Evolutionary conservation across 2,888 invertebrate species (phyloP).

Genomic region (Gerris lacustris): DNA sequence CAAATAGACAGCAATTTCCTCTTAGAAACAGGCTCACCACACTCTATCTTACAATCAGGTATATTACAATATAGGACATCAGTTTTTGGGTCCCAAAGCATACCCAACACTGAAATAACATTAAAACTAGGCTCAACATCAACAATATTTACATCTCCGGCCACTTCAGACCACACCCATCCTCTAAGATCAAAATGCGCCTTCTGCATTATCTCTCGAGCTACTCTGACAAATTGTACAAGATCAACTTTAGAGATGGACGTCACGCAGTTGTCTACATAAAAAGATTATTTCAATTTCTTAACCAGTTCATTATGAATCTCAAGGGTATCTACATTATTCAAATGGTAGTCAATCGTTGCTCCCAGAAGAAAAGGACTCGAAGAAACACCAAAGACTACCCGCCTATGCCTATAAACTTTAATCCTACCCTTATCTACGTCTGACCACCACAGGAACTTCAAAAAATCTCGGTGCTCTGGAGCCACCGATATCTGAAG

Average conservation of each 20-base stretch:
- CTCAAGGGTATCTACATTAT: conserved; percentile 1
- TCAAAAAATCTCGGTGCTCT: conserved; percentile 30
- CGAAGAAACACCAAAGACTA: conserved; percentile 19
- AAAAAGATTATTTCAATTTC: conserved; percentile 10
- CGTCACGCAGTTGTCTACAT: conserved; percentile 20
- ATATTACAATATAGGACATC: conserved; percentile 15
- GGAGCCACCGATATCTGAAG: neutral
- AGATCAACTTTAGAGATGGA: conserved; percentile 10
- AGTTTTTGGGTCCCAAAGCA: conserved; percentile 8
- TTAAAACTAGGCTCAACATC: neutral
- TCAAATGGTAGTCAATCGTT: conserved; percentile 13
- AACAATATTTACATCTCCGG: neutral
- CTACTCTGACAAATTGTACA: conserved; percentile 9
- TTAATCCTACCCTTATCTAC: neutral
- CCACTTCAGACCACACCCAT: conserved; percentile 14
- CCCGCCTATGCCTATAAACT: conserved; percentile 17
- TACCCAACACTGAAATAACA: conserved; percentile 11
- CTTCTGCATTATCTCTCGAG: conserved; percentile 7
- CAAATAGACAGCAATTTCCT: conserved; percentile 12
- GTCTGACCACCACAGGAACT: conserved; percentile 30
- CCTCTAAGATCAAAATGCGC: conserved; percentile 17
- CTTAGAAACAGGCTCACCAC: neutral
- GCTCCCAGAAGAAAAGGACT: conserved; percentile 21
- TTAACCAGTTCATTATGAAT: neutral
- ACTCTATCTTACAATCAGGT: neutral